Evolutionary conservation across 2,113 vertebrate genomes (phyloP).

Genomic region (Poeciliopsis prolifica): DNA sequence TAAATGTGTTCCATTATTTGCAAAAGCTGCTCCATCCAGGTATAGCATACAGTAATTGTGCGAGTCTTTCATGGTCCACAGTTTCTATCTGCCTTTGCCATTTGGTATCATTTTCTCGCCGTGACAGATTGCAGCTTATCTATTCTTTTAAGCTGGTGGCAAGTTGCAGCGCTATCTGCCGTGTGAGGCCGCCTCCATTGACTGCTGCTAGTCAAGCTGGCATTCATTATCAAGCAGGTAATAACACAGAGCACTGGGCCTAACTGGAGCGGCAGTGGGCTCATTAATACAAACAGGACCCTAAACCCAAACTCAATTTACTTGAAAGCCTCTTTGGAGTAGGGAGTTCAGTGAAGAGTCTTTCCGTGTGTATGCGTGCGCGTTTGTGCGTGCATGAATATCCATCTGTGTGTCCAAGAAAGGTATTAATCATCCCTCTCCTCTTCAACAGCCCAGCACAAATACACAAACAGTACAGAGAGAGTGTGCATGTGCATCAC

Average conservation of each 20-base stretch:
- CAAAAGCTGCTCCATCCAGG: constrained; percentile 33
- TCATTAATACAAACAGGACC: constrained; percentile 79
- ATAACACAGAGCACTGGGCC: constrained; percentile 70
- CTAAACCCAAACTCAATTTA: constrained; percentile 79
- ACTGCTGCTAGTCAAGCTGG: constrained; percentile 66
- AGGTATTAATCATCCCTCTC: constrained; percentile 70
- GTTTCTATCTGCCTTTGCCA: constrained; percentile 12
- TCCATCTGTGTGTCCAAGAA: constrained; percentile 45
- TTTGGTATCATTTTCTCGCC: constrained; percentile 35
- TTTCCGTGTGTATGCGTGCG: constrained; percentile 20
- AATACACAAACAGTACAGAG: constrained; percentile 22
- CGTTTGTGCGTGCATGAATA: not conserved
- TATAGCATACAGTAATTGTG: constrained; percentile 7
- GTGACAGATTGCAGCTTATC: constrained; percentile 33
- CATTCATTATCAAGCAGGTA: constrained; percentile 76
- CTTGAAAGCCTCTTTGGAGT: constrained; percentile 76
- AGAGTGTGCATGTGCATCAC: constrained; percentile 50
- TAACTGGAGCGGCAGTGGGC: constrained; percentile 63
- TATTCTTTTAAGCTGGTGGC: constrained; percentile 49
- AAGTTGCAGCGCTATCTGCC: constrained; percentile 42
- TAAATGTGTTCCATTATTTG: constrained; percentile 33
- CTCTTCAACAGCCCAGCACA: constrained; percentile 45
- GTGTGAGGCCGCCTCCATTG: constrained; percentile 41
- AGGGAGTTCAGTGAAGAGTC: constrained; percentile 54
- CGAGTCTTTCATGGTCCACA: constrained; percentile 17